Conservation (phyloP, 2,797 vertebrate genomes). For the Cheirogaleus major region DNA sequence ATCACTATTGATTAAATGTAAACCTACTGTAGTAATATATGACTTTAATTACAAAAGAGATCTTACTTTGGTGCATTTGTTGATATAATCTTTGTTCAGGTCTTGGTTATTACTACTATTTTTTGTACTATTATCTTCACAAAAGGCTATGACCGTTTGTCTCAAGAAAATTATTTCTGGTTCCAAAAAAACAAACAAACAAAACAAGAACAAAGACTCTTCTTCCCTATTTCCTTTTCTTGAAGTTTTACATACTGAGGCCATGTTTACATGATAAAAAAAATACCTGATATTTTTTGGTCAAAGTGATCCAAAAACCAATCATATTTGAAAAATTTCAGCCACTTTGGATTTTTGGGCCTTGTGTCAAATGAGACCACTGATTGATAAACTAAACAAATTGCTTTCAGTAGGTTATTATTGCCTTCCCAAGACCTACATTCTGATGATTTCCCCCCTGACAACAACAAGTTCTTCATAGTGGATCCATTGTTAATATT, state of each 20-base stretch:
- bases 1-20: background rate
- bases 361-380: slow-evolving; percentile 48
- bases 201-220: background rate
- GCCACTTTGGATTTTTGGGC: slow-evolving; percentile 48
- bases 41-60: background rate
- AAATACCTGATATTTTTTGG: slow-evolving; percentile 51
- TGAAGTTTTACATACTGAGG: slow-evolving; percentile 1
- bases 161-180: background rate
- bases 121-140: background rate
- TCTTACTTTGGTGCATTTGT: background rate
- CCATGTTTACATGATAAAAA: slow-evolving; percentile 52
- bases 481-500: slow-evolving; percentile 77
- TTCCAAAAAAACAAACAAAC: background rate
- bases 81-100: slow-evolving; percentile 30
- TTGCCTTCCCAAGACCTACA: slow-evolving; percentile 63
- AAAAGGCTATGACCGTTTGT: background rate
- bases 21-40: background rate
- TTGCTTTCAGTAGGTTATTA: slow-evolving; percentile 60
- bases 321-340: slow-evolving; percentile 55
- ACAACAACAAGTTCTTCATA: slow-evolving; percentile 74
- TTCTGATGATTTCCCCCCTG: slow-evolving; percentile 53
- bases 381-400: slow-evolving; percentile 68
- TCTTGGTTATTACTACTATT: slow-evolving; percentile 40
- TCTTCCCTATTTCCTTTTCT: background rate
- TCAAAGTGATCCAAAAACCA: slow-evolving; percentile 33